Conservation (phyloP, 2,888 invertebrate genomes). For the Prenolepis imparis region DNA sequence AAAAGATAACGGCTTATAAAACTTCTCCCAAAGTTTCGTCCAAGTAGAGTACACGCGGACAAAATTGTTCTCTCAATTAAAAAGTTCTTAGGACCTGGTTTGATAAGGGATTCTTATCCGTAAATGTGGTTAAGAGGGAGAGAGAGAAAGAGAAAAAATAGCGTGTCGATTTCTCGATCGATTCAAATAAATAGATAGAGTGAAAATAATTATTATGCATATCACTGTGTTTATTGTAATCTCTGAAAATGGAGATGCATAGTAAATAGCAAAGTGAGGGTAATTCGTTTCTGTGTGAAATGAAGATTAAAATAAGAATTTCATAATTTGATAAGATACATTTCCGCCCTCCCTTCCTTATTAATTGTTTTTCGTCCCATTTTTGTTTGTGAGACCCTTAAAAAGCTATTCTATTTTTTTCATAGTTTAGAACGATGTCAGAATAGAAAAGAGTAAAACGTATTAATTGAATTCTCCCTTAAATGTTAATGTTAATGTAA, state of each 20-base stretch:
- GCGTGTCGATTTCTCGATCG: neutral
- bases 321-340: neutral
- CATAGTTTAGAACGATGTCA: neutral
- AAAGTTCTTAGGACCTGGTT: conserved; percentile 60
- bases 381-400: neutral
- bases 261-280: neutral
- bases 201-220: neutral
- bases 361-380: neutral
- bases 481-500: neutral
- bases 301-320: neutral
- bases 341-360: neutral
- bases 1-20: conserved; percentile 77
- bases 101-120: conserved; percentile 41
- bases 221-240: neutral
- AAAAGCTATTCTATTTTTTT: neutral
- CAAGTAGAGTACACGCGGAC: conserved; percentile 62
- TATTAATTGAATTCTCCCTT: neutral
- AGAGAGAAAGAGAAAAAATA: neutral
- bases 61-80: conserved; percentile 68
- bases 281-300: neutral
- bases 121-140: neutral
- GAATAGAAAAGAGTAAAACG: neutral
- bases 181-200: neutral
- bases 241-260: too few relatives aligned
- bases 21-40: conserved; percentile 67